Percentiles rank a stretch among this genome's conserved stretches.
phyloP scores from a whole-genome alignment of 1,140 invertebrate genomes.

The Eueides isabella region DNA sequence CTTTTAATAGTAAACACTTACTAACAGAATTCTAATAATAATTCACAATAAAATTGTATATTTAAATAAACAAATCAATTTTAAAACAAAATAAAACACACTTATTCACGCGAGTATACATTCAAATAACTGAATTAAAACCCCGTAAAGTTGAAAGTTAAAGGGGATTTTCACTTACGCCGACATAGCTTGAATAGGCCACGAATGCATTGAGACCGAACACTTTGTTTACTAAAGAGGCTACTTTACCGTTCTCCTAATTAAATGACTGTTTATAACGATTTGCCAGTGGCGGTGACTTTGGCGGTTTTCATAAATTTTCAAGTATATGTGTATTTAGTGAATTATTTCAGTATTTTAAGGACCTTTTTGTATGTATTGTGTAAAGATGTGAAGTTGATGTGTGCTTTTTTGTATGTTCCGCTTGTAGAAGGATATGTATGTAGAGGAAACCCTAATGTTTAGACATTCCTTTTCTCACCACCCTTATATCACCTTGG shows the following conservation, averaged over 20 bases:
- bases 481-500: too few species aligned
- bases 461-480: too few species aligned
- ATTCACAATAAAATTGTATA: too few species aligned
- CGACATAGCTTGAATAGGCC: background rate
- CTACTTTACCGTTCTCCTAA: background rate
- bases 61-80: too few species aligned
- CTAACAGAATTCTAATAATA: too few species aligned
- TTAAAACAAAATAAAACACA: background rate
- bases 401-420: background rate
- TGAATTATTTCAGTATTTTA: background rate
- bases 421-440: too few species aligned
- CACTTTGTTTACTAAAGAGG: constrained; percentile 7
- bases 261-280: constrained; percentile 2
- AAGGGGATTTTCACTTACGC: constrained; percentile 6
- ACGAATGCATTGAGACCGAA: constrained; percentile 13
- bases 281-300: background rate
- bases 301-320: background rate
- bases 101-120: background rate
- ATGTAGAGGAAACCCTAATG: too few species aligned
- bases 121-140: constrained; percentile 24
- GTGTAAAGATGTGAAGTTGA: background rate
- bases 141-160: constrained; percentile 18
- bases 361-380: background rate
- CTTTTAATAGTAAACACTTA: too few species aligned
- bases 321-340: background rate